Conservation (phyloP, 2,888 invertebrate genomes). For the Agrotis segetum region DNA sequence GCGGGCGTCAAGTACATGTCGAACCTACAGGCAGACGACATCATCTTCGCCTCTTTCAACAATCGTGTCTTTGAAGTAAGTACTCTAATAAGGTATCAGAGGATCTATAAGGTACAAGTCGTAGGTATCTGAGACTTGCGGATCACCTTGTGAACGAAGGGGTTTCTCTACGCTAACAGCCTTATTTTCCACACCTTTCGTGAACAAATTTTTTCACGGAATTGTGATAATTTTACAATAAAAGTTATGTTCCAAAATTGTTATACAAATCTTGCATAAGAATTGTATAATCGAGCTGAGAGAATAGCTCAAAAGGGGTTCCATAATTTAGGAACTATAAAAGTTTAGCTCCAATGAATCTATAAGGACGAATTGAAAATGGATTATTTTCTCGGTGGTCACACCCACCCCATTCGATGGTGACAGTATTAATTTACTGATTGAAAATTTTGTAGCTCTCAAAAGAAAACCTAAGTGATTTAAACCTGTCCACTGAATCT, state of each 20-base stretch:
- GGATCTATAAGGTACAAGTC: too few species aligned
- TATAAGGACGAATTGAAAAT: conserved; percentile 5
- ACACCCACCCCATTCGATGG: background rate
- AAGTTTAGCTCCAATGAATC: background rate
- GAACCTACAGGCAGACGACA: conserved; percentile 94
- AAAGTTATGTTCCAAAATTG: background rate
- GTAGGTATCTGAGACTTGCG: too few species aligned
- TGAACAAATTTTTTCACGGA: background rate
- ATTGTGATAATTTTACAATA: background rate
- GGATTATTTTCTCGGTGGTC: conserved; percentile 13
- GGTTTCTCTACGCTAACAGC: background rate
- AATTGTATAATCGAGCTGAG: too few species aligned
- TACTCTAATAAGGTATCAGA: too few species aligned
- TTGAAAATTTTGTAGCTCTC: conserved; percentile 5
- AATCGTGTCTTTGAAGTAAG: conserved; percentile 96
- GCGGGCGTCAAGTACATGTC: conserved; percentile 96
- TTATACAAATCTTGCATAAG: background rate
- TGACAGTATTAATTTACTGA: conserved; percentile 8
- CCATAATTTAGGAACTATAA: background rate
- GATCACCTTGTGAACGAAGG: too few species aligned
- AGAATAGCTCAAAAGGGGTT: background rate
- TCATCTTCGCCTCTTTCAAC: conserved; percentile 96
- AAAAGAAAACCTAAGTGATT: conserved; percentile 7
- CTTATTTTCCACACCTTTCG: conserved; percentile 20
- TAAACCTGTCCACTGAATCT: background rate